A percentile compares a stretch with the other conserved stretches of the same genome.
phyloP scores from a whole-genome alignment of 2,888 invertebrate genomes.

The Meghimatium bilineatum region DNA sequence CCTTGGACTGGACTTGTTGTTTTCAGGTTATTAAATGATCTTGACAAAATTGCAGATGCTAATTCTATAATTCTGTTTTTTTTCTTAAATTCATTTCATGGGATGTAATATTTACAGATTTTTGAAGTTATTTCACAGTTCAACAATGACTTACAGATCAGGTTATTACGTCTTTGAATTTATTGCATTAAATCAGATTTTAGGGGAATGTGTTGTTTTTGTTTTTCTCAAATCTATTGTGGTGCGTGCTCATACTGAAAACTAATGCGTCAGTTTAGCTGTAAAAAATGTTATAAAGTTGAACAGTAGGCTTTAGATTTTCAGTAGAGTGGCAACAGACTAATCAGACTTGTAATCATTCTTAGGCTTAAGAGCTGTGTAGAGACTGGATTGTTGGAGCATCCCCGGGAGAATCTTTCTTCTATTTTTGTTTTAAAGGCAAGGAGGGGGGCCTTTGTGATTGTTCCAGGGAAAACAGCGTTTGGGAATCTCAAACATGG shows the following conservation, averaged over 20 bases:
- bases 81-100: too few species aligned
- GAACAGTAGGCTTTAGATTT: conserved; percentile 1
- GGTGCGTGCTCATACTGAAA: background rate
- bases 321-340: background rate
- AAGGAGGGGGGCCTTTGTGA: conserved; percentile 1
- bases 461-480: conserved; percentile 8
- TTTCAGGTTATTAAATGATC: background rate
- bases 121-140: conserved; percentile 7
- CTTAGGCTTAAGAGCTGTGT: conserved; percentile 23
- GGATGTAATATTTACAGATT: conserved; percentile 14
- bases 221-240: background rate
- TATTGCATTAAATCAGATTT: conserved; percentile 12
- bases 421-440: background rate
- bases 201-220: background rate
- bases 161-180: conserved; percentile 12
- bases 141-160: background rate
- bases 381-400: background rate
- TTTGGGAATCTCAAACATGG: conserved; percentile 18
- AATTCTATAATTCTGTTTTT: background rate
- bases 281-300: conserved; percentile 11
- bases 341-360: conserved; percentile 21
- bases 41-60: background rate
- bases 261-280: background rate
- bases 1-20: background rate
- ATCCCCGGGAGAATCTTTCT: conserved; percentile 1